These are phyloP conservation scores for Mesopsocus fuscifrons DNA, from an alignment of 2,888 invertebrate genomes.

Conservation along the genomic window DNA sequence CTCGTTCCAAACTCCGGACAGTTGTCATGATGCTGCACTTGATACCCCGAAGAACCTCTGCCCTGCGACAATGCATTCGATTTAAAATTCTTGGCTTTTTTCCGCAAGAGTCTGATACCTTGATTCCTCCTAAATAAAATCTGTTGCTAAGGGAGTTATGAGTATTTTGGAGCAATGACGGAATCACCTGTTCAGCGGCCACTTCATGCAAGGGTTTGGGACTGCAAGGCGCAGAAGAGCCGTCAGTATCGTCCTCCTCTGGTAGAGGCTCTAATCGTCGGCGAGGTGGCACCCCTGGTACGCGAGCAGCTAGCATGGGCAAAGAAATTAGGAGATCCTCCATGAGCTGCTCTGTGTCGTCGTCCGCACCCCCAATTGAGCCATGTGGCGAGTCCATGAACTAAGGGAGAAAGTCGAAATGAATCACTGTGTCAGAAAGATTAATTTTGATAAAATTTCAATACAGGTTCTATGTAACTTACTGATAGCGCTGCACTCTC, in stretches of 20 bases:
- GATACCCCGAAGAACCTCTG: slow-evolving; percentile 2
- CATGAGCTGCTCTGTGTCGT: slow-evolving; percentile 67
- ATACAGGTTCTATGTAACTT: too few species aligned
- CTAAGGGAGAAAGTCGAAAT: slow-evolving; percentile 5
- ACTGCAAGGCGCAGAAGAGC: slow-evolving; percentile 24
- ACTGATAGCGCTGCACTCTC: neutral
- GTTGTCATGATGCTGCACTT: slow-evolving; percentile 9
- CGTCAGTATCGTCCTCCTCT: slow-evolving; percentile 50
- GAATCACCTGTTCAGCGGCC: slow-evolving; percentile 20
- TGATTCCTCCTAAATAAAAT: too few species aligned
- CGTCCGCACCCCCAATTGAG: slow-evolving; percentile 23
- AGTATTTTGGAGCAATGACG: too few species aligned
- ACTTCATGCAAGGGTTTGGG: slow-evolving; percentile 24
- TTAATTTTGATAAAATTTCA: too few species aligned
- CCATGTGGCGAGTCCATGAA: slow-evolving; percentile 11
- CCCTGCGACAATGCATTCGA: slow-evolving; percentile 5
- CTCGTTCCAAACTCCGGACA: slow-evolving; percentile 5
- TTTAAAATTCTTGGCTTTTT: too few species aligned
- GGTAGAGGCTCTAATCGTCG: slow-evolving; percentile 59
- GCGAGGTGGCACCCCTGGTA: slow-evolving; percentile 50
- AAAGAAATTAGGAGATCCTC: slow-evolving; percentile 60
- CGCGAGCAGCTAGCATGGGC: slow-evolving; percentile 50
- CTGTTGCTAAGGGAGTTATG: too few species aligned
- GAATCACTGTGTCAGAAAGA: too few species aligned
- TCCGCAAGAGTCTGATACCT: too few species aligned